Percentiles rank a stretch among this genome's conserved stretches.
phyloP scores from a whole-genome alignment of 2,888 invertebrate genomes.

The Ichneumoninae sp. region DNA sequence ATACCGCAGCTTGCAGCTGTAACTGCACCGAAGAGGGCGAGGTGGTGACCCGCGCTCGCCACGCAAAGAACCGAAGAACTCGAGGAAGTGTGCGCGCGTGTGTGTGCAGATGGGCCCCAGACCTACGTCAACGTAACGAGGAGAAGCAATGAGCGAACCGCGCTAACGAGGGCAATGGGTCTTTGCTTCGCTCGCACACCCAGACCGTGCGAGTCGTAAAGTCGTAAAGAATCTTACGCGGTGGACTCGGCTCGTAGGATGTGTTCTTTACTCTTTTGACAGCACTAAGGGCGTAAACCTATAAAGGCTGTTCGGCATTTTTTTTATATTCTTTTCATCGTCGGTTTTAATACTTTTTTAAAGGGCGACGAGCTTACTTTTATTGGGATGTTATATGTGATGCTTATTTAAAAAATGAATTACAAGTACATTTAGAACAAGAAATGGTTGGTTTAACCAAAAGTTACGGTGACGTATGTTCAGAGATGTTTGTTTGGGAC shows the following conservation, averaged over 20 bases:
- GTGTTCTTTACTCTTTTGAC: not conserved
- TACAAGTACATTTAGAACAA: too few species aligned
- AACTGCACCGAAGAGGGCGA: conserved; percentile 10
- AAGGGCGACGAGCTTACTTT: not conserved
- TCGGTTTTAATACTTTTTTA: not conserved
- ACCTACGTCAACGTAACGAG: conserved; percentile 62
- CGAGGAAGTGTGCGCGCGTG: not conserved
- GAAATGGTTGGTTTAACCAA: too few species aligned
- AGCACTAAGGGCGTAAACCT: not conserved
- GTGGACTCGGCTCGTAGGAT: conserved; percentile 16
- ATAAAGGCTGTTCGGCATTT: not conserved
- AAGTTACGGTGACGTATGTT: too few species aligned
- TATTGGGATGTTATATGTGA: not conserved
- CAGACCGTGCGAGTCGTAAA: conserved; percentile 38
- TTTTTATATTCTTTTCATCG: not conserved
- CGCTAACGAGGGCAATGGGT: conserved; percentile 65
- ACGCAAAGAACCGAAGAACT: conserved; percentile 19
- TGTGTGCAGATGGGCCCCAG: conserved; percentile 57
- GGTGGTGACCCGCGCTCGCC: conserved; percentile 28
- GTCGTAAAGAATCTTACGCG: conserved; percentile 27
- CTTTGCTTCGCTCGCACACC: conserved; percentile 48
- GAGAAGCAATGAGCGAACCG: conserved; percentile 35
- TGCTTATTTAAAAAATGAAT: not conserved
- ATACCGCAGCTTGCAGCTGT: conserved; percentile 1
- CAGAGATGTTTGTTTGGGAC: too few species aligned